Evolutionary conservation across 2,113 vertebrate genomes (phyloP), one percentile per base, ranked within the genome.

Genomic region (Perognathus longimembris): DNA sequence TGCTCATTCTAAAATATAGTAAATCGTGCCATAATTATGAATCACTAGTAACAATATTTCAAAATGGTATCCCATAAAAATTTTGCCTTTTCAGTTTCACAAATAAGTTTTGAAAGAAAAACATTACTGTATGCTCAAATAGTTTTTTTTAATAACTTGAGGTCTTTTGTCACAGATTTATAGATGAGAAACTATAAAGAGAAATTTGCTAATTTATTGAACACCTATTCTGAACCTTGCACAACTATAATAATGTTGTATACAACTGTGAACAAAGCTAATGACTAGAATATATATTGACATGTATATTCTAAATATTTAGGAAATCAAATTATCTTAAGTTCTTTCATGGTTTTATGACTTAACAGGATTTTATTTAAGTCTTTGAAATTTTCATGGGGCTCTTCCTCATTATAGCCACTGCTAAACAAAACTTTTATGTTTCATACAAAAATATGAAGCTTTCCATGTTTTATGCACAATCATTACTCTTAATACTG

Each of bases 11-110:
- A 54, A 87, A 75, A 42, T 84, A 20, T 80, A 85, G 24, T n/a
- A 80, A 91, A 14, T 92, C 45, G 61, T 86, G 4, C 34, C 45
- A 38, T 8, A 38, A 24, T 61, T 87, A 89, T 40, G 4, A 18
- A 34, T 89, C 32, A 86, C n/a, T 75, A 64, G 24, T 73, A 94
- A 71, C 12, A 88, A 21, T 88, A 38, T 38, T 64, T 59, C 20
- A 82, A 81, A 75, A 6, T 85, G 22, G 6, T 85, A 66, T 34
- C 85, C 88, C 71, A 85, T 90, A 70, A 77, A 71, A n/a, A n/a
- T n/a, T 86, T 89, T 94, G 24, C 28, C 71, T 89, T 89, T 93
- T 38, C 94, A 59, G 21, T 89, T 91, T 85, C 24, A 85, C 45
- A 71, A 18, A 67, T 90, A 54, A 32, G 9, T 83, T 95, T 85